Base-by-base conservation (phyloP, 37 sponge, comb jelly and placozoan genomes). In the Mnemiopsis leidyi region DNA sequence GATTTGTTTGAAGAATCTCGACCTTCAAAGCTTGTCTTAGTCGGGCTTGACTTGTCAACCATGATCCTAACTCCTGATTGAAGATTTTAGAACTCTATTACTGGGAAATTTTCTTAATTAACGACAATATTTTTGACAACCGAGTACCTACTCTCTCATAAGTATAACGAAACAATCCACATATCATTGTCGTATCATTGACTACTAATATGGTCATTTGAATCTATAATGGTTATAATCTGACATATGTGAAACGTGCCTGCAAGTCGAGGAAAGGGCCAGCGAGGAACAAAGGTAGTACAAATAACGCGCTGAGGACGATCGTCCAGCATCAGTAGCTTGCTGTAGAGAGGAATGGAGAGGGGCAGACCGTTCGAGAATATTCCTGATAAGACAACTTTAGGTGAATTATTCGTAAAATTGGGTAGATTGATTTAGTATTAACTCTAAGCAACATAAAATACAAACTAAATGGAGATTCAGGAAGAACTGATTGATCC, bases 1-100 rank as follows among this genome's bases (percentile, higher is more conserved):
- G 90, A 85, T 85, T 85, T 85, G 23, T 61, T 37, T 2, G 90
- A 85, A n/a, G 90, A 85, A 61, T 85, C 90, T 33, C 90, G 90
- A 32, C 79, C 79, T 36, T 77, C 79, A 77, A 77, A 77, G 18
- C 79, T 77, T 1, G 79, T 77, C 18, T 32, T 77, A 13, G 79
- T 48, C 13, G 61, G 9, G 13, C 61, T 48, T 48, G 26, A 31
- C 29, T 28, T 71, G 18, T 77, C 79, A 0, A 77, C 35, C 32
- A 16, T 16, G 1, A 77, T 77, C 34, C 79, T 26, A 7, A 77
- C 79, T 77, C 79, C 79, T 77, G 9, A 25, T 21, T 48, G 61
- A 18, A 18, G n/a, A n/a, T n/a, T n/a, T n/a, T n/a, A n/a, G n/a
- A n/a, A n/a, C n/a, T n/a, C n/a, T n/a, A n/a, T n/a, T n/a, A n/a